Evolutionary conservation across 1,140 invertebrate genomes (phyloP).

Genomic region (Battus philenor): DNA sequence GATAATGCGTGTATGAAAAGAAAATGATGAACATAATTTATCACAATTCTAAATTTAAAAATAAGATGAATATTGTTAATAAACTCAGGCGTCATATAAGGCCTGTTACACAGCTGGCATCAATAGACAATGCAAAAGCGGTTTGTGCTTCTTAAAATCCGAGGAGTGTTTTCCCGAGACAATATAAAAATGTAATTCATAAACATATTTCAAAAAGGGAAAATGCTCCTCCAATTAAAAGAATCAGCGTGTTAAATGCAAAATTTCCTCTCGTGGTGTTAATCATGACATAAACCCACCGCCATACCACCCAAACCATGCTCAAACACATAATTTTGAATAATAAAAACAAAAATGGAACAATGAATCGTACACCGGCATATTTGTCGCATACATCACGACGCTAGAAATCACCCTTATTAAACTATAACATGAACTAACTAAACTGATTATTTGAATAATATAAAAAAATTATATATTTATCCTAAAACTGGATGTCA

Average conservation of each 20-base stretch:
- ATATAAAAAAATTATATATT: too few species aligned
- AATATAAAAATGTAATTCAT: not conserved
- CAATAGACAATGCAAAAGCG: conserved; percentile 31
- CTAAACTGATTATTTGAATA: too few species aligned
- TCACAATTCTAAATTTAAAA: too few species aligned
- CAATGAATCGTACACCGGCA: too few species aligned
- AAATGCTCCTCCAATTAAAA: conserved; percentile 31
- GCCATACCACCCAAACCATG: conserved; percentile 56
- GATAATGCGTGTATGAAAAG: conserved; percentile 14
- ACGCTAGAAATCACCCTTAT: too few species aligned
- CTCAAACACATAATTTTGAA: conserved; percentile 30
- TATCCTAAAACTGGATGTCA: too few species aligned
- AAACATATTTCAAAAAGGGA: not conserved
- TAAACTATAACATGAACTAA: too few species aligned
- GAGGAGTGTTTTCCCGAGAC: conserved; percentile 20
- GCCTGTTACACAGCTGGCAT: conserved; percentile 20
- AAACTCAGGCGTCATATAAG: too few species aligned
- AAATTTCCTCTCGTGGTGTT: conserved; percentile 33
- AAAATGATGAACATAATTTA: too few species aligned
- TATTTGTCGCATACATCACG: too few species aligned
- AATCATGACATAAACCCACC: conserved; percentile 71
- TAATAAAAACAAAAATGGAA: too few species aligned
- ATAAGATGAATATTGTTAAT: too few species aligned
- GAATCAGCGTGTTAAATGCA: conserved; percentile 34
- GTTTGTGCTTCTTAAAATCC: conserved; percentile 24